Evolutionary conservation across 2,113 vertebrate species (phyloP).

Genomic region (Colinus virginianus): DNA sequence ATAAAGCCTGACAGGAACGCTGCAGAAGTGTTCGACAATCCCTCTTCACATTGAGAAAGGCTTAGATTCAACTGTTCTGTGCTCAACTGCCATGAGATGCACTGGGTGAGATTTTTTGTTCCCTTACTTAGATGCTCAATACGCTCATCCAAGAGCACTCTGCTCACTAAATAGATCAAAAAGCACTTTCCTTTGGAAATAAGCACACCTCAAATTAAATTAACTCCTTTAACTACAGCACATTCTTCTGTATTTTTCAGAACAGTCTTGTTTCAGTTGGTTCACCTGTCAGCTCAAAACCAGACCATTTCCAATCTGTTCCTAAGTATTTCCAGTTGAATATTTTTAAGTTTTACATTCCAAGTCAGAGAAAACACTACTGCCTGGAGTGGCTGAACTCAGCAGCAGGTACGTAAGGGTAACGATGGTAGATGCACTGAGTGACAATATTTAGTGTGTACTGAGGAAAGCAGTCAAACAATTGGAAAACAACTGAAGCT

Average conservation of each 20-base stretch:
- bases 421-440: neutral
- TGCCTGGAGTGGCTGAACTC: neutral
- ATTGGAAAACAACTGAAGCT: neutral
- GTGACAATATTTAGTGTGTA: neutral
- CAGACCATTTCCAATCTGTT: neutral
- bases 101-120: neutral
- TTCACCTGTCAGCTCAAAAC: neutral
- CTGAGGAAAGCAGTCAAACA: neutral
- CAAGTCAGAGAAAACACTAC: neutral
- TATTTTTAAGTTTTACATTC: neutral
- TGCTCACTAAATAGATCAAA: neutral
- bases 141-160: neutral
- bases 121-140: neutral
- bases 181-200: neutral
- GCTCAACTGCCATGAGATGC: neutral
- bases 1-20: neutral
- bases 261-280: neutral
- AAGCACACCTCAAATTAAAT: neutral
- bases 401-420: neutral
- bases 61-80: neutral
- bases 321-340: neutral
- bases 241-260: neutral
- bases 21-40: neutral
- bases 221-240: neutral
- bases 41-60: neutral